Conservation (phyloP, 2,797 vertebrate species). For the Sciurus carolinensis region DNA sequence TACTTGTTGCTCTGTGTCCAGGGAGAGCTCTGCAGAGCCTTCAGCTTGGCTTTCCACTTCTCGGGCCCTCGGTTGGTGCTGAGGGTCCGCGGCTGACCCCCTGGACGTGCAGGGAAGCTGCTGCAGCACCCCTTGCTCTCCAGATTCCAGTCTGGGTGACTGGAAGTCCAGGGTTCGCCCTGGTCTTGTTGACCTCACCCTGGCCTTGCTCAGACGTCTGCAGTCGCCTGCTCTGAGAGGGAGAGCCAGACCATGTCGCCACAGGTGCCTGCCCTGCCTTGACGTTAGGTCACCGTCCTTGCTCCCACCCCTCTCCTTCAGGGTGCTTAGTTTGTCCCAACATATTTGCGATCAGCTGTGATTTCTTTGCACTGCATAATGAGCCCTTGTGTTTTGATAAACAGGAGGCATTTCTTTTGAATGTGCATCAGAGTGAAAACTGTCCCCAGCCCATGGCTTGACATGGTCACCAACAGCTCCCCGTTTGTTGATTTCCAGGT, state of each 20-base stretch:
- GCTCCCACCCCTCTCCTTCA: neutral
- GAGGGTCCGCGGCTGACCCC: too few species aligned
- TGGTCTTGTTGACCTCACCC: too few species aligned
- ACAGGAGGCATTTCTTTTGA: neutral
- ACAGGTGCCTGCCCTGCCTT: accelerated
- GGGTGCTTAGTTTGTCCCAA: accelerated
- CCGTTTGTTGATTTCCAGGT: accelerated
- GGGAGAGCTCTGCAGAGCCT: neutral
- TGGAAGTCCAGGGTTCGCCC: accelerated
- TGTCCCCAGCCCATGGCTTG: neutral
- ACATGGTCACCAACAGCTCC: too few species aligned
- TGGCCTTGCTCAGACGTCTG: accelerated
- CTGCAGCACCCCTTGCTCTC: accelerated
- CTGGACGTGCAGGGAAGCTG: neutral
- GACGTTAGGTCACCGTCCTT: accelerated
- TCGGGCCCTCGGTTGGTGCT: accelerated
- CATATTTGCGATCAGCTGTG: accelerated
- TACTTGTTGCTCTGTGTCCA: neutral
- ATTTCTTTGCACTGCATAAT: neutral
- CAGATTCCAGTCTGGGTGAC: too few species aligned
- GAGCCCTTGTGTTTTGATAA: neutral
- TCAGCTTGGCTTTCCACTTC: neutral
- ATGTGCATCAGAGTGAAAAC: neutral
- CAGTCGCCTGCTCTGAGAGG: neutral
- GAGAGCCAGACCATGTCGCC: accelerated